Conservation (phyloP, 92 coral and sea anemone species). For the Paramuricea clavata region DNA sequence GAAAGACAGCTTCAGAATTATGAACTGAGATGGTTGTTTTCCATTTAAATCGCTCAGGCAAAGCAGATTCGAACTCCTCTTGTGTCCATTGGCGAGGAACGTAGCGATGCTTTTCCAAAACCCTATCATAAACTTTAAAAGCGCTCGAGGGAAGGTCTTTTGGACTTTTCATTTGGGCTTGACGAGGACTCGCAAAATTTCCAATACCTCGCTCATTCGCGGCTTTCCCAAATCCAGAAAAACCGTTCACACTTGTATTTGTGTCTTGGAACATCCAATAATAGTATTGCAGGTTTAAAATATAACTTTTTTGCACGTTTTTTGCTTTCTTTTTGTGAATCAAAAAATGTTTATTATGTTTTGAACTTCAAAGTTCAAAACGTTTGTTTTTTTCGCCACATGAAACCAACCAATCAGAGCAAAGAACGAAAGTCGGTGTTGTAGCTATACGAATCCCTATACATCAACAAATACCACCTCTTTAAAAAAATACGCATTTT, state of each 20-base stretch:
- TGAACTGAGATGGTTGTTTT: neutral
- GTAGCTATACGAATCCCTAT: neutral
- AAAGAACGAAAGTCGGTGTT: conserved; percentile 3
- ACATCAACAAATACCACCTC: neutral
- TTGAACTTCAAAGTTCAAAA: neutral
- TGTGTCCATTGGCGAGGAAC: conserved; percentile 50
- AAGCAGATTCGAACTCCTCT: conserved; percentile 47
- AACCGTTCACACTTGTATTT: neutral
- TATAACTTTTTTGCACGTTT: neutral
- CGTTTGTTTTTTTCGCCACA: conserved; percentile 39
- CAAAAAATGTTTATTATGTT: neutral
- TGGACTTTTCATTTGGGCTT: neutral
- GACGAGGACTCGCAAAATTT: neutral
- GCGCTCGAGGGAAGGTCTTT: conserved; percentile 1
- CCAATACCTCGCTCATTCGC: neutral
- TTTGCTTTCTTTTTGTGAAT: neutral
- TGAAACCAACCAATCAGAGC: conserved; percentile 38
- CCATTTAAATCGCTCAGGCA: conserved; percentile 18
- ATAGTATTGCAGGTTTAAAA: neutral
- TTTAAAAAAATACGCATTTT: neutral
- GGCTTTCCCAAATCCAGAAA: neutral
- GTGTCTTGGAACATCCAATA: conserved; percentile 17
- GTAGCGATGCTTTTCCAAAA: conserved; percentile 39
- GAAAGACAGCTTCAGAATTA: neutral
- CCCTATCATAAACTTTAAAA: conserved; percentile 35